phyloP scores from a whole-genome alignment of 2,797 vertebrate species.

The Ataeniobius toweri region DNA sequence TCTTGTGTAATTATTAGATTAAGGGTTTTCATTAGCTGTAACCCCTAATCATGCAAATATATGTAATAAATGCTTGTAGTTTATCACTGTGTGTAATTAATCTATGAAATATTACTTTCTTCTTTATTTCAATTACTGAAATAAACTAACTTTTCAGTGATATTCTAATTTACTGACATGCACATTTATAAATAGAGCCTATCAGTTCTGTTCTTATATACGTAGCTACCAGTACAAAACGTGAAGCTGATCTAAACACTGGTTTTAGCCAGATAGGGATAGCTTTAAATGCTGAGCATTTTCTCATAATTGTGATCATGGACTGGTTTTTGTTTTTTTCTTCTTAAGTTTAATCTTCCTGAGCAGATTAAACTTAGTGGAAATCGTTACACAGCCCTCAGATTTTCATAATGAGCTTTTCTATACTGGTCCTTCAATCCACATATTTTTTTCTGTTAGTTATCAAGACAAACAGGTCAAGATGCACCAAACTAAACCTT shows the following conservation, averaged over 20 bases:
- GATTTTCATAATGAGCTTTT: not conserved
- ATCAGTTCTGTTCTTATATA: not conserved
- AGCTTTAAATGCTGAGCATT: not conserved
- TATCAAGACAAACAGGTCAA: too few relatives aligned
- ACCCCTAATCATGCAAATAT: not conserved
- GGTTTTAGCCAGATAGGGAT: not conserved
- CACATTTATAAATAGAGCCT: not conserved
- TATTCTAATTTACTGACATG: not conserved
- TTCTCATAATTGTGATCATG: not conserved
- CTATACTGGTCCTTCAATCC: too few relatives aligned
- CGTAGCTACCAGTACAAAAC: not conserved
- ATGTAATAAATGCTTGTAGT: not conserved
- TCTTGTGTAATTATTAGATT: not conserved
- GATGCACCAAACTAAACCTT: too few relatives aligned
- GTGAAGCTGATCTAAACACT: too few relatives aligned
- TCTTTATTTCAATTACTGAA: not conserved
- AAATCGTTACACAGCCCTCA: conserved; percentile 38
- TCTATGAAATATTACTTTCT: not conserved
- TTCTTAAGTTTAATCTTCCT: conserved; percentile 15
- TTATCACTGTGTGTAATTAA: not conserved
- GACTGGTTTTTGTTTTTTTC: conserved; percentile 37
- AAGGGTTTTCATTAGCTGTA: not conserved
- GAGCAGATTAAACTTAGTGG: not conserved
- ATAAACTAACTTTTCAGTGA: not conserved
- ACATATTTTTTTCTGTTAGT: too few relatives aligned